Evolutionary conservation across 1,140 invertebrate species (phyloP).

Genomic region (Trichonephila clavata): DNA sequence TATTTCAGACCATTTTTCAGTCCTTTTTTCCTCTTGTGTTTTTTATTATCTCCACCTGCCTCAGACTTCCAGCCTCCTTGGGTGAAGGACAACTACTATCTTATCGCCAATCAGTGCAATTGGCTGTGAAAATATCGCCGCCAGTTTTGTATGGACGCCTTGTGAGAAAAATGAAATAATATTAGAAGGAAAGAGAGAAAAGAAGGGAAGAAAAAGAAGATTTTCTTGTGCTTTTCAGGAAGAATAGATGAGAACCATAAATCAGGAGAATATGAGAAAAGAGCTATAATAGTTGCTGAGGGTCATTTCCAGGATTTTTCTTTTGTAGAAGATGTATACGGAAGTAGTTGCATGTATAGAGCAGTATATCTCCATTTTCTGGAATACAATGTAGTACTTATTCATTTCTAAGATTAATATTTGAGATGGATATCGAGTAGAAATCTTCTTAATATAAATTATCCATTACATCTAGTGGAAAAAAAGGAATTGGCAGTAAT

Average conservation of each 20-base stretch:
- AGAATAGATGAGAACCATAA: constrained; percentile 16
- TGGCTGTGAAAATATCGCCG: constrained; percentile 51
- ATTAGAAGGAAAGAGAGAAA: background rate
- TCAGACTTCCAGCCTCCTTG: background rate
- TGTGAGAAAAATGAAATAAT: constrained; percentile 41
- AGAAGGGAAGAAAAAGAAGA: background rate
- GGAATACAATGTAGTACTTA: background rate
- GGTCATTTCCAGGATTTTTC: background rate
- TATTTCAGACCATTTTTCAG: background rate
- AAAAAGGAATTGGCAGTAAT: background rate
- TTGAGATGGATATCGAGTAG: background rate
- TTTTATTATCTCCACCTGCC: background rate
- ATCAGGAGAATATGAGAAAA: constrained; percentile 17
- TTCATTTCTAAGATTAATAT: background rate
- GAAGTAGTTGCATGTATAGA: background rate
- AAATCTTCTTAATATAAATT: background rate
- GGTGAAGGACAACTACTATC: constrained; percentile 20
- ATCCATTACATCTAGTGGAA: background rate
- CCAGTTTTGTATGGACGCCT: background rate
- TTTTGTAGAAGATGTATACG: background rate
- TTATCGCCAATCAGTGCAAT: constrained; percentile 51
- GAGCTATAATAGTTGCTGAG: background rate
- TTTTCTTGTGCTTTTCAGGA: constrained; percentile 40
- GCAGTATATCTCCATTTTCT: background rate
- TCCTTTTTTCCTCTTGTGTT: background rate